Base-by-base conservation (phyloP, 2,797 vertebrate species). In the Betta splendens region DNA sequence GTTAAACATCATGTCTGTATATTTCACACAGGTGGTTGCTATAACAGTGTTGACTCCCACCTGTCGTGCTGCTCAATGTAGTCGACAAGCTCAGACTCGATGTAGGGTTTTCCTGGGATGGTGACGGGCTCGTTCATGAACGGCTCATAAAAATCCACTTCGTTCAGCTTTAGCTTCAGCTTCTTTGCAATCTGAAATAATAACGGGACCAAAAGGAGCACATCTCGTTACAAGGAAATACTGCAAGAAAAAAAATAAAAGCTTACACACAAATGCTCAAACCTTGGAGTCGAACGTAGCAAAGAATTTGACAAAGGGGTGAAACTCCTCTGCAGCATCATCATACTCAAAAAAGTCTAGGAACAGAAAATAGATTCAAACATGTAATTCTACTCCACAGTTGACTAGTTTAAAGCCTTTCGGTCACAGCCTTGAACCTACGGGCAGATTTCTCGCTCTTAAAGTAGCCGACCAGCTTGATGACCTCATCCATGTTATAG, bases 251-350 rank as follows among this genome's bases (percentile, higher is more conserved):
- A 2, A 31, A 52, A 26, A 46, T 8, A 43, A 45, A 31, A 20
- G 2, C 9, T 23, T 2, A 8, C 12, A 55, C 43, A 22, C 7
- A n/a, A 2, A 15, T 11, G 17, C 8, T 25, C 22, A 39, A 78
- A 95, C 95, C 94, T 95, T 95, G 77, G 91, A 64, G 62, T 95
- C 94, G 23, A 95, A 97, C 35, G 94, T 97, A 59, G 93, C 95
- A 7, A 91, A 98, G 89, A 97, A 98, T 46, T 94, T 93, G 75
- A 98, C 89, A 48, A 95, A 95, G 7, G 95, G 96, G 37, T 97
- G 96, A 53, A 96, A 96, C 64, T 95, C 94, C 64, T 94, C 94
- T 0, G 96, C 95, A 0, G 96, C 95, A 0, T 95, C 94, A 4
- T 93, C 89, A 0, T 68, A 98, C 77, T 95, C 95, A 33, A 94